Evolutionary conservation across 2,113 vertebrate genomes (phyloP).

Genomic region (Oreotrochilus melanogaster): DNA sequence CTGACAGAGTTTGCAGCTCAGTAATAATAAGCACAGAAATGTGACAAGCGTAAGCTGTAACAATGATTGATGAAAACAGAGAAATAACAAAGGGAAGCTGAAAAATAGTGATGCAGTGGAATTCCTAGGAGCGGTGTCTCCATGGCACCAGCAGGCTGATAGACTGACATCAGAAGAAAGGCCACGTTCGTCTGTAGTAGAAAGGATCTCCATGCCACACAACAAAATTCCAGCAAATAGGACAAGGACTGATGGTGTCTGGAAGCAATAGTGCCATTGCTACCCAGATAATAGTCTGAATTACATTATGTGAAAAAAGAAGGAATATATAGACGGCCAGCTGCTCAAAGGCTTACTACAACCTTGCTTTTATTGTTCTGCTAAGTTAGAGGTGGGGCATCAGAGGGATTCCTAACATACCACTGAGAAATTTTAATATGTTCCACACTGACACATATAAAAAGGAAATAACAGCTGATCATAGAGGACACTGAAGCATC

Average conservation of each 20-base stretch:
- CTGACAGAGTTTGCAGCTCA: constrained; percentile 28
- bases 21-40: constrained; percentile 55
- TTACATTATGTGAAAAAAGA: constrained; percentile 80
- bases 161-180: constrained; percentile 21
- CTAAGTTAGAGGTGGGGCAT: constrained; percentile 88
- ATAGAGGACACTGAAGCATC: constrained; percentile 64
- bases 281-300: constrained; percentile 77
- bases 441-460: constrained; percentile 84
- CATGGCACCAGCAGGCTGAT: constrained; percentile 48
- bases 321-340: constrained; percentile 86
- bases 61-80: constrained; percentile 64
- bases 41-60: constrained; percentile 29
- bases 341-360: constrained; percentile 87
- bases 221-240: constrained; percentile 60
- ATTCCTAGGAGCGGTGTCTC: constrained; percentile 54
- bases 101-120: constrained; percentile 62
- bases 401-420: constrained; percentile 87
- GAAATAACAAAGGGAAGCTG: constrained; percentile 62
- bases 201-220: constrained; percentile 41
- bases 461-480: constrained; percentile 90
- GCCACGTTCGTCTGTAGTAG: background rate
- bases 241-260: constrained; percentile 60
- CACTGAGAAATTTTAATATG: constrained; percentile 87
- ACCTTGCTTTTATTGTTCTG: constrained; percentile 88
- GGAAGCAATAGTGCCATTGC: constrained; percentile 76